Conservation (phyloP, 2,888 invertebrate species). For the Drosophila paranaensis region DNA sequence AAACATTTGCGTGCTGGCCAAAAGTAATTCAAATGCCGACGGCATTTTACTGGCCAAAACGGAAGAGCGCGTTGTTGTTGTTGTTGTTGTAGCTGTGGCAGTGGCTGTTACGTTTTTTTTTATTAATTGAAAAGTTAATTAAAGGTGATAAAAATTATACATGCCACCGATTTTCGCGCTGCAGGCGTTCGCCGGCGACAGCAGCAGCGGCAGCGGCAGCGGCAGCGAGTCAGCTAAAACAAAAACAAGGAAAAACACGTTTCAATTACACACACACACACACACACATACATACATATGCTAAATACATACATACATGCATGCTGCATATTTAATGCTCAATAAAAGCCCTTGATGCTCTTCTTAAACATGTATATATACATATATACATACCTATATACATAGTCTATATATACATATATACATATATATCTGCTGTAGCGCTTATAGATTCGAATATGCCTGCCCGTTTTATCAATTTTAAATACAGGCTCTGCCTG, state of each 20-base stretch:
- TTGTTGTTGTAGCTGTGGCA: constrained; percentile 8
- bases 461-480: constrained; percentile 45
- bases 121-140: constrained; percentile 84
- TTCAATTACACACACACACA: constrained; percentile 62
- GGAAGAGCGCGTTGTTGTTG: constrained; percentile 16
- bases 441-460: constrained; percentile 33
- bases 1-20: constrained; percentile 21
- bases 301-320: constrained; percentile 3
- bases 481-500: constrained; percentile 35
- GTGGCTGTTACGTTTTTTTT: constrained; percentile 66
- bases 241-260: constrained; percentile 56
- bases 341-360: constrained; percentile 22
- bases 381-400: background rate
- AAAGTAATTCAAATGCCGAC: constrained; percentile 64
- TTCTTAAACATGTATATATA: background rate
- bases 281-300: constrained; percentile 25
- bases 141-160: constrained; percentile 83
- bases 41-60: constrained; percentile 56
- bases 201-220: constrained; percentile 36
- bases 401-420: background rate
- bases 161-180: constrained; percentile 83
- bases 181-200: constrained; percentile 70
- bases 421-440: constrained; percentile 7
- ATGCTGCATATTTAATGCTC: constrained; percentile 14
- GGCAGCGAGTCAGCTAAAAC: constrained; percentile 21